These are phyloP conservation scores for Machimus rusticus DNA, from an alignment of 2,888 invertebrate species.

Conservation along the genomic window DNA sequence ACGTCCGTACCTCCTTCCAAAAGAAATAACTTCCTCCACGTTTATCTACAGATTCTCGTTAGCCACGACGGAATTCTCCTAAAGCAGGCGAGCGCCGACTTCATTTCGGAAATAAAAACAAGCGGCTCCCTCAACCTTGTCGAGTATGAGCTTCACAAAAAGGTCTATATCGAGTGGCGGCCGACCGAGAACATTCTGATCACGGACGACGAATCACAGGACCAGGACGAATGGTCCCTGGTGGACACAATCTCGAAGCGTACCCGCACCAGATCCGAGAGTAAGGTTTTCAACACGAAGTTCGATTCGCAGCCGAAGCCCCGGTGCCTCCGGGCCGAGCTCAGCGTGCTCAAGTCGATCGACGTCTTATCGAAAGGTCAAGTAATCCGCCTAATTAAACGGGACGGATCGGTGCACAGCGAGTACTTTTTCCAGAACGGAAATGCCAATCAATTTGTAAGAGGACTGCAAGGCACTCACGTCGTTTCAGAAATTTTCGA, in stretches of 20 bases:
- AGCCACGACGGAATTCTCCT: conserved; percentile 82
- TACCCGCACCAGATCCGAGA: conserved; percentile 58
- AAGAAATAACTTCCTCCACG: neutral
- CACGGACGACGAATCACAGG: conserved; percentile 76
- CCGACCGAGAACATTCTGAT: conserved; percentile 77
- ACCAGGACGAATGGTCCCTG: conserved; percentile 82
- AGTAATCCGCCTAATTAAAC: conserved; percentile 71
- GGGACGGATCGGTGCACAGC: conserved; percentile 67
- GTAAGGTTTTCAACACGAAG: conserved; percentile 60
- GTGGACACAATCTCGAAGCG: conserved; percentile 71
- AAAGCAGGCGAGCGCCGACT: conserved; percentile 70
- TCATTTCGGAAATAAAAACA: conserved; percentile 70
- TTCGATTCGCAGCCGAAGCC: conserved; percentile 55
- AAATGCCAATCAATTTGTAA: conserved; percentile 74
- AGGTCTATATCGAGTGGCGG: conserved; percentile 83
- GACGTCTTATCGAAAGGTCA: conserved; percentile 67
- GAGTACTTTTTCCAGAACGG: conserved; percentile 89
- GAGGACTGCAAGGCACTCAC: conserved; percentile 57
- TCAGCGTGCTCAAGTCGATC: conserved; percentile 73
- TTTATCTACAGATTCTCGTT: conserved; percentile 70
- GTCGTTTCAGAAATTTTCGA: conserved; percentile 74
- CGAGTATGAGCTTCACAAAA: conserved; percentile 60
- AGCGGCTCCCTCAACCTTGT: conserved; percentile 61
- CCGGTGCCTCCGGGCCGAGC: conserved; percentile 66
- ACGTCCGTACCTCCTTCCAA: neutral